Conservation (phyloP, 2,113 vertebrate species). For the Parus major region DNA sequence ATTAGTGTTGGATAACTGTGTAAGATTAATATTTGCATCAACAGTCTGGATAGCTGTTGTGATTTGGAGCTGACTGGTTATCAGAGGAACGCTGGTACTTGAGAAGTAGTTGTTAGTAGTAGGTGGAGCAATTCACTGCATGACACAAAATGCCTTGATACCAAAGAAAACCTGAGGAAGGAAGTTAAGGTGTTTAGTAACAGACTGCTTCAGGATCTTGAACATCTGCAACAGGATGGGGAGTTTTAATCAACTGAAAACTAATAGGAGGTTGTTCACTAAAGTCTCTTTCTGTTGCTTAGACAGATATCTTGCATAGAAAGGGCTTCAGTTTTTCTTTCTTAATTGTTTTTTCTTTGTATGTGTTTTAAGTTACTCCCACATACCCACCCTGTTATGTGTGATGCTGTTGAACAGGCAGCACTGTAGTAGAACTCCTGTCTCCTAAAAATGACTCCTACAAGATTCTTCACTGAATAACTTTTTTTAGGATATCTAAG, state of each 20-base stretch:
- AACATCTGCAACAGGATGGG: background rate
- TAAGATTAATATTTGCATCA: background rate
- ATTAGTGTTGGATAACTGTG: background rate
- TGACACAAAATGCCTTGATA: fast-evolving
- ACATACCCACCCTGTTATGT: background rate
- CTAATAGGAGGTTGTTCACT: background rate
- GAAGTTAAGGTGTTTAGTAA: background rate
- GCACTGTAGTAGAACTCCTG: background rate
- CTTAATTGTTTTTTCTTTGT: background rate
- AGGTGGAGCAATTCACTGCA: background rate
- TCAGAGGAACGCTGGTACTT: background rate
- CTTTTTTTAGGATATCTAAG: background rate
- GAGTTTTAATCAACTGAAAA: background rate
- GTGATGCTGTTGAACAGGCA: background rate
- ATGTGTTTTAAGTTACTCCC: background rate
- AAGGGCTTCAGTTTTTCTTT: background rate
- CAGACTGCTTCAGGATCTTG: background rate
- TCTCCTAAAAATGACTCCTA: background rate
- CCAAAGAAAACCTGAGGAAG: background rate
- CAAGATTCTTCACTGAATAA: background rate
- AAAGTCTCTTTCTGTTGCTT: background rate
- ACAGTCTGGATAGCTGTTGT: background rate
- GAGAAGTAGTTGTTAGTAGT: background rate
- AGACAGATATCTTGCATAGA: background rate
- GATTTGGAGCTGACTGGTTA: background rate